Base-by-base conservation (phyloP, 2,797 vertebrate species). In the Cirrhinus molitorella region DNA sequence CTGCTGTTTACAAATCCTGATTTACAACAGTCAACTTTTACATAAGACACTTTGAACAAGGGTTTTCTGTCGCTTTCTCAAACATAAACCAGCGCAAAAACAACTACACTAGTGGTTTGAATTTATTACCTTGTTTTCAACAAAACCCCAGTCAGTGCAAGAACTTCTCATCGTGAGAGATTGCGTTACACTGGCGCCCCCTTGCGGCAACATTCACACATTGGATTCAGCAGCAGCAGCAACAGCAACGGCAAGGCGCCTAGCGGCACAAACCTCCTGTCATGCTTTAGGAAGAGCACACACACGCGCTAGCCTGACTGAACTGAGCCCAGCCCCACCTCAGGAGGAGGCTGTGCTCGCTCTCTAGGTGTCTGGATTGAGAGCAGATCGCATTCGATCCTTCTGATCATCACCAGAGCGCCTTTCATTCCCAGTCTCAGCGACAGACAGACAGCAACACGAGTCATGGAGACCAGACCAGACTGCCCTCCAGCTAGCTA, bases 391-490 rank as follows among this genome's bases (percentile, higher is more conserved):
- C 65, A 21, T 67, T 31, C 17, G 63, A 23, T n/a, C 43, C 65
- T 21, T 67, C 37, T 11, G 31, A 55, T 66, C 31, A 75, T 55
- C 71, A 59, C 2, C 40, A 37, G 47, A 66, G 71, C 45, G 10
- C 16, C 34, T 53, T 77, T 13, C 59, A 63, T 73, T 79, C 21
- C 12, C 80, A 57, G 74, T 28, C 61, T 59, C 67, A 47, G 57
- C 68, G 34, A 47, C 43, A 71, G 73, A 47, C 57, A 75, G 47
- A 53, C 45, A 66, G 45, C 72, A 11, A 55, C 10, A 40, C 70
- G 80, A 83, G 74, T 70, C 61, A 86, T 87, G 87, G 78, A 79
- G 63, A 83, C n/a, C 63, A 79, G 63, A 83, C n/a, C 63, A 34
- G 37, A 57, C 84, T 59, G 75, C n/a, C 73, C 40, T 79, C 67